Base-by-base conservation (phyloP, 2,797 vertebrate species). In the Pseudochaenichthys georgianus region DNA sequence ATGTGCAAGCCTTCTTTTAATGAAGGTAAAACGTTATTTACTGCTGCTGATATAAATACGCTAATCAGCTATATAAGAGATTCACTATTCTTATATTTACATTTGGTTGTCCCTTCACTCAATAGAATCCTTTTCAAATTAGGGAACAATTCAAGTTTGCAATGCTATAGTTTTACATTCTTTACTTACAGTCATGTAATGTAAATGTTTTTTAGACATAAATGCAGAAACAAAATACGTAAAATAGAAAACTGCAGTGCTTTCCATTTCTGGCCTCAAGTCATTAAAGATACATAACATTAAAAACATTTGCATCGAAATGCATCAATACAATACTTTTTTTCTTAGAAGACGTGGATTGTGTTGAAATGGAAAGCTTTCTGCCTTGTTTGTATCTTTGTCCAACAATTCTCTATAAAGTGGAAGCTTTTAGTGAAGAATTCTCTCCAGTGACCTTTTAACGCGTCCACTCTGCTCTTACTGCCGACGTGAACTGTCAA, bases 1-100 rank as follows among this genome's bases (percentile, higher is more conserved):
- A 57, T 74, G 57, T 45, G 60, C 76, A 72, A 75, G 81, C 16
- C 61, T 10, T 57, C 9, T 76, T 85, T 84, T 89, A 89, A 88
- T 80, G 81, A 85, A 83, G 82, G 70, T 69, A 61, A 68, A 76
- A 73, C 53, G 59, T 78, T 75, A 43, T 77, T 69, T 50, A 63
- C 58, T 50, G 64, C 73, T 68, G 76, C 73, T 68, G 78, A 43
- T 45, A 34, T 46, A n/a, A 43, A 64, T 64, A 41, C 21, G 31
- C 3, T 42, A 7, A 63, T 78, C 5, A 34, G 48, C 51, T 51
- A 2, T 23, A 23, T 23, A 23, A 23, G 9, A 51, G 9, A 66
- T 48, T 3, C 3, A 10, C 9, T 21, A 3, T 16, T 57, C 9
- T 53, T 46, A 13, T 43, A 46, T 48, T 46, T 9, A 53, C 13